Conservation (phyloP, 2,797 vertebrate genomes). For the Eupleurogrammus muticus region DNA sequence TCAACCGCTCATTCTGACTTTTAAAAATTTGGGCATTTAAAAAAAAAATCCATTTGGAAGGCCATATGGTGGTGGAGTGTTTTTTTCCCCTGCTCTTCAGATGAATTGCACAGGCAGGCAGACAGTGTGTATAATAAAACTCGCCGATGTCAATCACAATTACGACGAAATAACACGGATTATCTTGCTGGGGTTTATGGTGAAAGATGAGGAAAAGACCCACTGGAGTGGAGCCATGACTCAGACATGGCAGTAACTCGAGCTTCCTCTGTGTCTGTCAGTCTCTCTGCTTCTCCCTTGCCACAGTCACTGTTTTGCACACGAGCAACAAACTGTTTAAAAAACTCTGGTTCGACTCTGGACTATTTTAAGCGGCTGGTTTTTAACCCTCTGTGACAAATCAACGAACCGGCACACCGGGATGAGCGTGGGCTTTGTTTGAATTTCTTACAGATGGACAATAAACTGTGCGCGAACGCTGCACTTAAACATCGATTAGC, state of each 20-base stretch:
- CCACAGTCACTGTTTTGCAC: constrained; percentile 25
- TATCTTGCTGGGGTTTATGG: constrained; percentile 57
- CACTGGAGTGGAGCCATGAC: constrained; percentile 68
- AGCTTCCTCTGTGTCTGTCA: constrained; percentile 49
- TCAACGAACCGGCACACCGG: constrained; percentile 4
- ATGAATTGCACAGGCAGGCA: constrained; percentile 14
- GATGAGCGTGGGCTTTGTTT: constrained; percentile 25
- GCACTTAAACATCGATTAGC: neutral
- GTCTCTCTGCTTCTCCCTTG: constrained; percentile 9
- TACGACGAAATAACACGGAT: constrained; percentile 62
- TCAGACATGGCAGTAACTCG: constrained; percentile 72
- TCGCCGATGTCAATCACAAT: constrained; percentile 64
- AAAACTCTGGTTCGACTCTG: constrained; percentile 44
- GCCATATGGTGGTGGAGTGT: neutral
- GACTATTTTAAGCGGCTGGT: constrained; percentile 49
- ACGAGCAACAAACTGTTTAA: constrained; percentile 47
- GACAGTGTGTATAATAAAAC: constrained; percentile 34
- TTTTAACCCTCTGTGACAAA: constrained; percentile 32
- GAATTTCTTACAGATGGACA: neutral
- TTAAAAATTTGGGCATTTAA: neutral
- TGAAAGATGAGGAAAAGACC: constrained; percentile 66
- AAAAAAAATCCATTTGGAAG: constrained; percentile 8
- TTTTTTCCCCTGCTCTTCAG: constrained; percentile 6
- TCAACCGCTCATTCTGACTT: neutral
- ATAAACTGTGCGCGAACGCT: neutral